Evolutionary conservation across 1,140 invertebrate species (phyloP), one percentile per base, ranked within the genome.

Genomic region (Polyergus mexicanus): DNA sequence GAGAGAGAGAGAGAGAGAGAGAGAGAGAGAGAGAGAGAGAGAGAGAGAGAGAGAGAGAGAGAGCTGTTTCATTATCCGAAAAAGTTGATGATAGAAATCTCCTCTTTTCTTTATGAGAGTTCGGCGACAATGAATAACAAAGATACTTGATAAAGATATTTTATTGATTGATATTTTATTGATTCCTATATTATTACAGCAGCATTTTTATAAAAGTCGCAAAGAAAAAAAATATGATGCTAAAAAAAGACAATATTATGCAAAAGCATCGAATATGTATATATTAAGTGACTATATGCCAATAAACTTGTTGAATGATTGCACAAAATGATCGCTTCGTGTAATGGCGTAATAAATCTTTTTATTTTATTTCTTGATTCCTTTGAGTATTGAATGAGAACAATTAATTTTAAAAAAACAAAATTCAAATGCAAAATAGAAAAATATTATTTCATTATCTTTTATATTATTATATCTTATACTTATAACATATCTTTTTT

Each of bases 81-180:
- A 62, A 47, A 80, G 8, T 66, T 44, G 25, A 28, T 68, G 22
- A 68, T 25, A 11, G 4, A 80, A 68, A 35, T 87, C 87, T 85
- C 83, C 90, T 93, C 92, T 93, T 93, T 85, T 44, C 91, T 92
- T 91, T 93, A 92, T 85, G 54, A 94, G 85, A 94, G 85, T 94
- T 91, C 93, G 93, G 91, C 91, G 80, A 93, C 85, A 90, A 90
- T 90, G 88, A 92, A 71, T 51, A 51, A 19, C 16, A 51, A 16
- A 47, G 44, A 90, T 84, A 90, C 92, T 91, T 90, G 41, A 16
- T 3, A 47, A 16, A 47, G 47, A 90, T 84, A 90, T 93, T 91
- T 90, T 87, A 88, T 93, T 92, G 87, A 47, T 47, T 47, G 5
- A 90, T 84, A 89, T 93, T 91, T 90, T 88, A 88, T 93, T 92